Conservation (phyloP, 2,797 vertebrate genomes). For the Sebastes oblongus region DNA sequence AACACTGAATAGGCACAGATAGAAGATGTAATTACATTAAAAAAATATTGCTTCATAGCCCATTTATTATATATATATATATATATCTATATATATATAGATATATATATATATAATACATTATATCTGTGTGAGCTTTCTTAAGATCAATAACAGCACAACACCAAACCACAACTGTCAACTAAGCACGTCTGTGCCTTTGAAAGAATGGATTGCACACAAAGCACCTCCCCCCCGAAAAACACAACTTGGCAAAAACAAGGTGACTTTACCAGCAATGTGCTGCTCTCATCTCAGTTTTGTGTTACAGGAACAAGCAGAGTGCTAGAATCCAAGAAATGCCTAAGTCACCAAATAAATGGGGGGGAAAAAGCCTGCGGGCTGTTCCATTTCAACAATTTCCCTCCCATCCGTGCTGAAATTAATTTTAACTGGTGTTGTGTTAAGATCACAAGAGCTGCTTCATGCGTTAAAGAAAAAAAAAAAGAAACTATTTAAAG, state of each 20-base stretch:
- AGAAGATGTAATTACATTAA: constrained; percentile 15
- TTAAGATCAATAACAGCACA: constrained; percentile 15
- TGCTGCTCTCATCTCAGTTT: constrained; percentile 76
- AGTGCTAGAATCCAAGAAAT: constrained; percentile 75
- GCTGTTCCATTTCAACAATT: constrained; percentile 76
- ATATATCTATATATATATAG: neutral
- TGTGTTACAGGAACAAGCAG: constrained; percentile 75
- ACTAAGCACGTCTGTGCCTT: constrained; percentile 48
- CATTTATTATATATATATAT: neutral
- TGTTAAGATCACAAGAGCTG: constrained; percentile 77
- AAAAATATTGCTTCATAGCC: neutral
- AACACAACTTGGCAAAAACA: constrained; percentile 77
- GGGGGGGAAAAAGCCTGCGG: constrained; percentile 66
- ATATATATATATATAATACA: neutral
- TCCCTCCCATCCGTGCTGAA: constrained; percentile 69
- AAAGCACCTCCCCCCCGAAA: constrained; percentile 46
- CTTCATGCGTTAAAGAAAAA: constrained; percentile 41
- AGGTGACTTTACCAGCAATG: constrained; percentile 78
- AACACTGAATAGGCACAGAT: constrained; percentile 30
- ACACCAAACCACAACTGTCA: constrained; percentile 47
- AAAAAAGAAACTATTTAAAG: constrained; percentile 61
- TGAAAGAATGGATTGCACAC: constrained; percentile 60
- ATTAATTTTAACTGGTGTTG: constrained; percentile 80
- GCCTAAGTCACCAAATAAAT: constrained; percentile 79
- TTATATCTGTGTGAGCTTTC: constrained; percentile 1